Conservation (phyloP, 2,113 vertebrate species). For the Anoplopoma fimbria region DNA sequence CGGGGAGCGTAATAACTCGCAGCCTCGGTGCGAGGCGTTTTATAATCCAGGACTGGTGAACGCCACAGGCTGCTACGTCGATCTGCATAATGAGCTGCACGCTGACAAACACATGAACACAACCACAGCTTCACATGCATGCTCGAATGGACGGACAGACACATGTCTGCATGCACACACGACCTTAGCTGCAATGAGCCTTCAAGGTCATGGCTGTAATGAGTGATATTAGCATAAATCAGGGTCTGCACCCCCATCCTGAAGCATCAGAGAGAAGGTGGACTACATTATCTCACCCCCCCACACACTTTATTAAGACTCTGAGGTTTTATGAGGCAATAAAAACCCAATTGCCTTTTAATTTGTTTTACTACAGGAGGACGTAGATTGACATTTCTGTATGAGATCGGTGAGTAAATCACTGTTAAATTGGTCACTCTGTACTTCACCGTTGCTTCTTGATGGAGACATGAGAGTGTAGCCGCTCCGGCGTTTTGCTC, state of each 20-base stretch:
- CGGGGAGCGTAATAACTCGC: conserved; percentile 30
- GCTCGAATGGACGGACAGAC: too few relatives aligned
- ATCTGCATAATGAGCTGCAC: conserved; percentile 33
- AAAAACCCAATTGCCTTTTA: conserved; percentile 4
- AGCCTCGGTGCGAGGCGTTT: neutral
- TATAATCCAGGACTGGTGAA: neutral
- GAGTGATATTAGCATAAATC: conserved; percentile 43
- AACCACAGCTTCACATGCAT: conserved; percentile 1
- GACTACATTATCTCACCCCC: conserved; percentile 44
- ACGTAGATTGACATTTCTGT: conserved; percentile 27
- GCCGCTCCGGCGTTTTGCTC: neutral
- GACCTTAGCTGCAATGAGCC: neutral
- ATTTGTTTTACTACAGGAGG: conserved; percentile 20
- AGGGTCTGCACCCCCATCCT: too few relatives aligned
- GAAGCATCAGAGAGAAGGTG: conserved; percentile 55
- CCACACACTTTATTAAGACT: conserved; percentile 40
- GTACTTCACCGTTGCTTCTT: neutral
- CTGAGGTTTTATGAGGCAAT: conserved; percentile 45
- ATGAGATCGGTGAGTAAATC: conserved; percentile 18
- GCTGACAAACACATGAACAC: neutral
- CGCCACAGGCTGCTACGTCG: conserved; percentile 20
- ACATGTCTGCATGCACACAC: conserved; percentile 40
- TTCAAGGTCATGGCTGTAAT: conserved; percentile 36
- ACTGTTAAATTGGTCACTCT: too few relatives aligned
- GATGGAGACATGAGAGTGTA: too few relatives aligned